Conservation (phyloP, 1,140 invertebrate genomes). For the Drosophila takahashii region DNA sequence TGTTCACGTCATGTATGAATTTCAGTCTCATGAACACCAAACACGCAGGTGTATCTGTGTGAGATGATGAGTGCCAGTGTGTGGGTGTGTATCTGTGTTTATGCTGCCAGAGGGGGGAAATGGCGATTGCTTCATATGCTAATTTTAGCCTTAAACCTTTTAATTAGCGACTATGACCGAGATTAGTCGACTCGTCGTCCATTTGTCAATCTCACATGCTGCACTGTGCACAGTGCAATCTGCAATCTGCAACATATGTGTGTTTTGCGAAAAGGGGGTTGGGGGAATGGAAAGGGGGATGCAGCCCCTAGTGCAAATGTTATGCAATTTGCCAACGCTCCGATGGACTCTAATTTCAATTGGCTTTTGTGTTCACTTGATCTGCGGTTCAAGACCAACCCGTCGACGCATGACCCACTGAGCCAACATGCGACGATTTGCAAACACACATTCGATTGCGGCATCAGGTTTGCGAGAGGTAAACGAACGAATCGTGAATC, state of each 20-base stretch:
- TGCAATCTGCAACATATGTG: slow-evolving; percentile 6
- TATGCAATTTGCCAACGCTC: slow-evolving; percentile 54
- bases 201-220: slow-evolving; percentile 53
- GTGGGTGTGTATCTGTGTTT: slow-evolving; percentile 5
- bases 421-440: slow-evolving; percentile 20
- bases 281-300: slow-evolving; percentile 7
- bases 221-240: neutral
- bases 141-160: slow-evolving; percentile 82
- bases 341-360: slow-evolving; percentile 49
- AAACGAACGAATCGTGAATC: slow-evolving; percentile 60
- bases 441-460: slow-evolving; percentile 16
- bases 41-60: slow-evolving; percentile 58
- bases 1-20: slow-evolving; percentile 52
- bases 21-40: slow-evolving; percentile 64
- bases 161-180: slow-evolving; percentile 81
- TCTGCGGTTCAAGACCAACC: slow-evolving; percentile 66
- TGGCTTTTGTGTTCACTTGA: slow-evolving; percentile 60
- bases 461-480: slow-evolving; percentile 63
- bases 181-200: slow-evolving; percentile 59
- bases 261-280: neutral
- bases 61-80: slow-evolving; percentile 8
- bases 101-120: slow-evolving; percentile 29
- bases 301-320: slow-evolving; percentile 38
- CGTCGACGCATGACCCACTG: slow-evolving; percentile 49
- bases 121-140: slow-evolving; percentile 67